These are phyloP conservation scores for Chelonus insularis DNA, from an alignment of 1,140 invertebrate species.

Conservation along the genomic window DNA sequence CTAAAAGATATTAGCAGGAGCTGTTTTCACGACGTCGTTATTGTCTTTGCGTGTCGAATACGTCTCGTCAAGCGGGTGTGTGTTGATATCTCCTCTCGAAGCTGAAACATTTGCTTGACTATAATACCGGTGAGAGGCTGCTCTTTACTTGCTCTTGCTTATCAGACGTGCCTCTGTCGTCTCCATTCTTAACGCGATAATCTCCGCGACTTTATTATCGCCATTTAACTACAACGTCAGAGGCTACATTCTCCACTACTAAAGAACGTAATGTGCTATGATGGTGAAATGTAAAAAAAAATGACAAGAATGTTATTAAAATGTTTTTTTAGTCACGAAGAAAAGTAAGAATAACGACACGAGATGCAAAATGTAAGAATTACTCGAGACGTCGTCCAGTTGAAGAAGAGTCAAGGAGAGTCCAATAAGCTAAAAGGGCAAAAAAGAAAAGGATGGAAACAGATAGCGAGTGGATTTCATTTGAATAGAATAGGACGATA, in stretches of 20 bases:
- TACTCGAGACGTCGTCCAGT: neutral
- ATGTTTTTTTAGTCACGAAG: slow-evolving; percentile 11
- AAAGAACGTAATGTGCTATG: slow-evolving; percentile 6
- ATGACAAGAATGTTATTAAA: slow-evolving; percentile 28
- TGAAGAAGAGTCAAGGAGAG: neutral
- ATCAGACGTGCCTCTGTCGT: slow-evolving; percentile 18
- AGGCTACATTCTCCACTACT: slow-evolving; percentile 5
- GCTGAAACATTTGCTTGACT: slow-evolving; percentile 13
- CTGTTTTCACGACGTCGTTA: slow-evolving; percentile 17
- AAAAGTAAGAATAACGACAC: neutral
- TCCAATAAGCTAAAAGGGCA: slow-evolving; percentile 4
- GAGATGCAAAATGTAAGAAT: neutral
- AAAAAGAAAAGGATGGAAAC: neutral
- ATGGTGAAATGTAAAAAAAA: slow-evolving; percentile 5
- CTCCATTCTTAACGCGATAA: slow-evolving; percentile 16
- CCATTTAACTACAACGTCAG: slow-evolving; percentile 20
- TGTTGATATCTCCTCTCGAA: slow-evolving; percentile 14
- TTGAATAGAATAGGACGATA: slow-evolving; percentile 57
- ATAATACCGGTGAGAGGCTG: slow-evolving; percentile 13
- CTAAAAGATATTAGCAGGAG: slow-evolving; percentile 10
- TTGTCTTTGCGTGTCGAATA: slow-evolving; percentile 24
- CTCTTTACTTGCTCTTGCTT: slow-evolving; percentile 16
- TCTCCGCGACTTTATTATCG: slow-evolving; percentile 30
- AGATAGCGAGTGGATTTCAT: slow-evolving; percentile 45
- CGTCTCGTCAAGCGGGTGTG: neutral